Base-by-base conservation (phyloP, 2,888 invertebrate genomes). In the Taphrorychus bicolor region DNA sequence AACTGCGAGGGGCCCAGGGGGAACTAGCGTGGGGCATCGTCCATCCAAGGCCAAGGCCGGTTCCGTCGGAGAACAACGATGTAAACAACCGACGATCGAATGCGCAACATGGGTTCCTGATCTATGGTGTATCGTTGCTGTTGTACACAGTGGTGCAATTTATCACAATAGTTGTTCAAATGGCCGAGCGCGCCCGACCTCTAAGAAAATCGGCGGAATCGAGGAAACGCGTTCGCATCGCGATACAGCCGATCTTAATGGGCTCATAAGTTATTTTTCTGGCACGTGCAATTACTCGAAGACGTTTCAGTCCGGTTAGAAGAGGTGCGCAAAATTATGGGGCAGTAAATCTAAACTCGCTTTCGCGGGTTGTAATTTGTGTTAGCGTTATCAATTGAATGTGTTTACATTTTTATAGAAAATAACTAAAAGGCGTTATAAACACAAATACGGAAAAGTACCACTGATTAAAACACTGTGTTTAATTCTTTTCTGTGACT, bases 321-420 rank as follows among this genome's bases (percentile, higher is more conserved):
- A 59, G 57, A 64, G 32, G 48, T 56, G 40, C 40, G 56, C 18
- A 54, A 24, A 66, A 54, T 66, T 66, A 66, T 61, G 66, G 51
- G 49, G 60, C 66, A 66, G 60, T 66, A 66, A 66, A 66, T 66
- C 54, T 66, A 22, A 59, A 60, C 49, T 14, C 57, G 18, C n/a
- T 56, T 66, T 52, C 60, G 56, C 61, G 60, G 60, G 60, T 66
- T 56, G 60, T 66, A 57, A 60, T 66, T 66, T 32, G 32, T 32
- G 32, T 32, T 32, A 32, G 32, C 32, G n/a, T n/a, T 32, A 32
- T 32, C 32, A 32, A 32, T 32, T 32, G 32, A 32, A 32, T 32
- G 32, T 32, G 32, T 32, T 32, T 11, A 7, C 32, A n/a, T n/a
- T n/a, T n/a, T n/a, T n/a, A n/a, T n/a, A n/a, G n/a, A n/a, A n/a